phyloP scores from a whole-genome alignment of 1,140 invertebrate species.

The Caenorhabditis remanei region DNA sequence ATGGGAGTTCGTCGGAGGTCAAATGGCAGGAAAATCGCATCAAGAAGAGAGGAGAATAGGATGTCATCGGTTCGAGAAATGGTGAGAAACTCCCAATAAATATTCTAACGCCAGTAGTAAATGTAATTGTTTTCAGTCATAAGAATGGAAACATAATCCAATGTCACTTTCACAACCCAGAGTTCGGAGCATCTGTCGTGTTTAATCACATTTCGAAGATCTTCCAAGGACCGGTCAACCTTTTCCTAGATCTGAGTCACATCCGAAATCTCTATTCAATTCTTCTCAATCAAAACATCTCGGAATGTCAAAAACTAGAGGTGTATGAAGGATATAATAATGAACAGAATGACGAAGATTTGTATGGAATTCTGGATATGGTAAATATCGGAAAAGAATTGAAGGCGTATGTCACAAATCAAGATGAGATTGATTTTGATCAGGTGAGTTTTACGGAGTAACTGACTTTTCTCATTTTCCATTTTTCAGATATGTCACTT shows the following conservation, averaged over 20 bases:
- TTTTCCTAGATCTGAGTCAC: not conserved
- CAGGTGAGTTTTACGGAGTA: not conserved
- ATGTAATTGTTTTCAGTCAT: not conserved
- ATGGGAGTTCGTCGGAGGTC: not conserved
- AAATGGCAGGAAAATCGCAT: too few species aligned
- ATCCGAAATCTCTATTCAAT: not conserved
- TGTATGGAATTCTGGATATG: not conserved
- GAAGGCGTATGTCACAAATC: not conserved
- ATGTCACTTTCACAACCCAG: not conserved
- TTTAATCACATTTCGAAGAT: not conserved
- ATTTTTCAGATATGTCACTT: not conserved
- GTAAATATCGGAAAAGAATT: not conserved
- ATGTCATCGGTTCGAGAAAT: conserved; percentile 2
- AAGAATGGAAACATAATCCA: not conserved
- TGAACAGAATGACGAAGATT: not conserved
- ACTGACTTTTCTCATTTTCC: not conserved
- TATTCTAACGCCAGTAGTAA: not conserved
- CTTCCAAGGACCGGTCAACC: not conserved
- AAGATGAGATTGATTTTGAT: not conserved
- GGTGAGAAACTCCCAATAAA: not conserved
- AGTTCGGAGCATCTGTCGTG: not conserved
- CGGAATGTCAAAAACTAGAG: not conserved
- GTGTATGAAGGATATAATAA: not conserved
- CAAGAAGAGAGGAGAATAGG: not conserved
- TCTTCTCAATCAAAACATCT: not conserved